phyloP scores from a whole-genome alignment of 2,797 vertebrate genomes.

The Calcarius lapponicus region DNA sequence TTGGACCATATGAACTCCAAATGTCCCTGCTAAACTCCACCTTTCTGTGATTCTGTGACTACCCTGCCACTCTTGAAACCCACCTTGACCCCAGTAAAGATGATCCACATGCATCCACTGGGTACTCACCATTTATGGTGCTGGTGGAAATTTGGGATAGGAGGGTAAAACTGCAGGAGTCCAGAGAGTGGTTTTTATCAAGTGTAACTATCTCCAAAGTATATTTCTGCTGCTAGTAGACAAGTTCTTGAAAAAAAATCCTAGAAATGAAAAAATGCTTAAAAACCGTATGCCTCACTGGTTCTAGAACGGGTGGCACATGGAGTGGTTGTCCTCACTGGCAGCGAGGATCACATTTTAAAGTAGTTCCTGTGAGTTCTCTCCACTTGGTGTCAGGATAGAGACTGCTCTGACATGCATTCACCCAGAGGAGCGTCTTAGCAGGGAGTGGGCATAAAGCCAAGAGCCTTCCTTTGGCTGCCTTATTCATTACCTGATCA shows the following conservation, averaged over 20 bases:
- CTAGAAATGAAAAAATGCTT: not conserved
- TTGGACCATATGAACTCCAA: not conserved
- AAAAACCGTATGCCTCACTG: not conserved
- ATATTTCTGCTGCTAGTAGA: not conserved
- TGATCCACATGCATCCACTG: accelerated
- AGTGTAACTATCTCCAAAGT: not conserved
- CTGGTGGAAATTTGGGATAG: not conserved
- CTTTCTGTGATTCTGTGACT: not conserved
- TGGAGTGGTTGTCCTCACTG: accelerated
- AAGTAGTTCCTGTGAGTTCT: not conserved
- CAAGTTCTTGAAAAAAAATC: not conserved
- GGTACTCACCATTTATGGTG: not conserved
- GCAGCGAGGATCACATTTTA: not conserved
- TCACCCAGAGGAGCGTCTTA: not conserved
- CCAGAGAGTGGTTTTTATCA: not conserved
- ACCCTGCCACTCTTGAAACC: accelerated
- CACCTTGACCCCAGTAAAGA: not conserved
- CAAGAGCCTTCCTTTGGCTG: not conserved
- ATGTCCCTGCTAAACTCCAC: not conserved
- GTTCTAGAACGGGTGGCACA: not conserved
- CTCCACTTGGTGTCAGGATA: constrained; percentile 58
- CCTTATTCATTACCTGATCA: not conserved
- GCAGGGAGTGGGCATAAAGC: not conserved
- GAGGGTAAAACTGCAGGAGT: not conserved
- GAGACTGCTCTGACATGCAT: not conserved